phyloP scores from a whole-genome alignment of 2,888 invertebrate genomes.

The Leucania comma region DNA sequence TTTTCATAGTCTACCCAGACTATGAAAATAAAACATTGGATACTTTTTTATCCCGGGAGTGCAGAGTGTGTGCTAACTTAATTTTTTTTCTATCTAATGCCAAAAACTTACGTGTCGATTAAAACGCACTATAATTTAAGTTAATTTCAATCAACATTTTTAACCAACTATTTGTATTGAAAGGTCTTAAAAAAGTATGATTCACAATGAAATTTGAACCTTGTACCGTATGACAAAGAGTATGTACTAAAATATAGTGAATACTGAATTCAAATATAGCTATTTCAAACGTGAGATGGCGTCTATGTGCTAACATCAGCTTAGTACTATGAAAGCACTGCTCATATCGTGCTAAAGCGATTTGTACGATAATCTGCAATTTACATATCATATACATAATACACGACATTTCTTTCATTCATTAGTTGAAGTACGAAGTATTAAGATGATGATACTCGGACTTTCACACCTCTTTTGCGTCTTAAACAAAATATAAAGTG shows the following conservation, averaged over 20 bases:
- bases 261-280: conserved; percentile 11
- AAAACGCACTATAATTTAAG: too few relatives aligned
- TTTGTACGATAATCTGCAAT: conserved; percentile 47
- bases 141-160: too few relatives aligned
- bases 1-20: too few relatives aligned
- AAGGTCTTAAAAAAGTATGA: not conserved
- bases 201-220: not conserved
- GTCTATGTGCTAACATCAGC: conserved; percentile 34
- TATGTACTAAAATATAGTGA: not conserved
- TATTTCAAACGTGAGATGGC: conserved; percentile 55
- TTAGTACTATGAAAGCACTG: conserved; percentile 34
- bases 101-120: not conserved
- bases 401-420: conserved; percentile 45
- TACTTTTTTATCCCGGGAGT: too few relatives aligned
- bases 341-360: conserved; percentile 41
- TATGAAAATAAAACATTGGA: too few relatives aligned
- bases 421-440: conserved; percentile 25
- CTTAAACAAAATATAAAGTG: conserved; percentile 7
- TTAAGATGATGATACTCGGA: not conserved
- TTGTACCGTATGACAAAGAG: not conserved
- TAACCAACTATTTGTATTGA: too few relatives aligned
- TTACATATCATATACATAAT: conserved; percentile 48
- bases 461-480: conserved; percentile 25
- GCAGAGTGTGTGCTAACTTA: too few relatives aligned
- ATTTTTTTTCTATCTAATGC: not conserved